These are phyloP conservation scores for Lamellibrachia satsuma DNA, from an alignment of 2,888 invertebrate species.

Conservation along the genomic window DNA sequence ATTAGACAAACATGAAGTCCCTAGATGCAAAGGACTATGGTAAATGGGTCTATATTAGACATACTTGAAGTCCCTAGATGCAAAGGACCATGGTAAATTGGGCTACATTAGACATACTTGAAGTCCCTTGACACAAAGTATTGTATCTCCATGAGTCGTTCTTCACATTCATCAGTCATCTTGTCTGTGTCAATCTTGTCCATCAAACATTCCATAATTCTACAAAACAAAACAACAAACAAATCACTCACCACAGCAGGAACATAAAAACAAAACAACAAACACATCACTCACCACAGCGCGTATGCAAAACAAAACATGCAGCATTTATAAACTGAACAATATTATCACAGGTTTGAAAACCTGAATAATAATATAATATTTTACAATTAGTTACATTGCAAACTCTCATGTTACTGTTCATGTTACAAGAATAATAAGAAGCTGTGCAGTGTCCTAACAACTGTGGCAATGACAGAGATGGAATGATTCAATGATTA, in stretches of 20 bases:
- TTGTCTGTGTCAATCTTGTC: conserved; percentile 84
- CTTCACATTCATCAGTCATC: conserved; percentile 90
- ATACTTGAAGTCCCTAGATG: conserved; percentile 87
- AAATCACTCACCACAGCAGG: background rate
- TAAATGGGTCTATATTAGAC: conserved; percentile 28
- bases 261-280: background rate
- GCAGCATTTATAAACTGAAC: too few relatives aligned
- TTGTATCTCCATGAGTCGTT: conserved; percentile 91
- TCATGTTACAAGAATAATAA: too few relatives aligned
- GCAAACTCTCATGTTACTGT: too few relatives aligned
- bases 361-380: too few relatives aligned
- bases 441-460: too few relatives aligned
- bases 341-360: too few relatives aligned
- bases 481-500: too few relatives aligned
- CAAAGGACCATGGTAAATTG: conserved; percentile 75
- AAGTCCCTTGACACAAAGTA: conserved; percentile 97
- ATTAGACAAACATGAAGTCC: background rate
- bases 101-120: conserved; percentile 65
- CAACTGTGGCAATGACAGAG: too few relatives aligned
- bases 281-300: too few relatives aligned
- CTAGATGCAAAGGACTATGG: background rate
- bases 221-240: conserved; percentile 49
- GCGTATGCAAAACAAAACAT: background rate
- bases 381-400: too few relatives aligned
- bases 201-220: conserved; percentile 92